Conservation (phyloP, 2,888 invertebrate genomes). For the Sinohyriopsis cumingii region DNA sequence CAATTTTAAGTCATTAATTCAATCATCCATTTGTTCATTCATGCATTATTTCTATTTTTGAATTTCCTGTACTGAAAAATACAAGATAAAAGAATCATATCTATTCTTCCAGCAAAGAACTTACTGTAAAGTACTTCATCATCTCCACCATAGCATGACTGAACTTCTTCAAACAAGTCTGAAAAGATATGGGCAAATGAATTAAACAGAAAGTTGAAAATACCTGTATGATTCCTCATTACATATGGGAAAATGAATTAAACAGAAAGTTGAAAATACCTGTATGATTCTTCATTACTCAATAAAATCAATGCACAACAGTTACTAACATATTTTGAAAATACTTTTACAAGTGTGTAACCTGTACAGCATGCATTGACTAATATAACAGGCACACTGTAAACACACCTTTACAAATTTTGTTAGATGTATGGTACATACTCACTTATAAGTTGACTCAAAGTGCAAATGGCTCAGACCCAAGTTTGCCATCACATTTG, state of each 20-base stretch:
- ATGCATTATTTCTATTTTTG: too few relatives aligned
- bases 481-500: too few relatives aligned
- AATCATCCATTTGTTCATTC: too few relatives aligned
- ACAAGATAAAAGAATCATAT: too few relatives aligned
- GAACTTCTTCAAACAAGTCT: constrained; percentile 81
- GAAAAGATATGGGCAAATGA: constrained; percentile 23
- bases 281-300: not conserved
- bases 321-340: not conserved
- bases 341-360: not conserved
- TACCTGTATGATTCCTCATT: not conserved
- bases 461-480: too few relatives aligned
- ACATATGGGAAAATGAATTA: constrained; percentile 5
- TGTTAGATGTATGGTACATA: too few relatives aligned
- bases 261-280: not conserved
- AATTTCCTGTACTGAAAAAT: too few relatives aligned
- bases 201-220: not conserved
- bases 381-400: too few relatives aligned
- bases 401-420: too few relatives aligned
- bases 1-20: too few relatives aligned
- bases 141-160: constrained; percentile 90
- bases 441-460: too few relatives aligned
- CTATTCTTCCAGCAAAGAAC: constrained; percentile 24
- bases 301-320: not conserved
- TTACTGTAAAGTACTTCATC: constrained; percentile 89
- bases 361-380: too few relatives aligned